These are phyloP conservation scores for Lytechinus pictus DNA, from an alignment of 35 echinoderm and acorn worm genomes.

Conservation along the genomic window DNA sequence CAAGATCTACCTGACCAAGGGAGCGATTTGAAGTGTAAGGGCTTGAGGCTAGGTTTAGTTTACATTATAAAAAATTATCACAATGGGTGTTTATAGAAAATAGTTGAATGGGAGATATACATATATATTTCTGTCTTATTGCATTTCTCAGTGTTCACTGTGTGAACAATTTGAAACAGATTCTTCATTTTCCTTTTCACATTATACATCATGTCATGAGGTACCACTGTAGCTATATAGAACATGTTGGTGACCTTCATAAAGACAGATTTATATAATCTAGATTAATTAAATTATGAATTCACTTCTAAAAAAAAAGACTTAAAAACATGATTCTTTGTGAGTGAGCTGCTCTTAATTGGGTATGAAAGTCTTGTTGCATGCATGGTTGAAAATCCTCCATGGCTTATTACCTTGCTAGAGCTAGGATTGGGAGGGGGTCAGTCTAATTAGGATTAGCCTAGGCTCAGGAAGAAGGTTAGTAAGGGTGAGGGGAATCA, in stretches of 20 bases:
- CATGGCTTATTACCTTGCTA: not conserved
- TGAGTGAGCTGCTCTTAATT: not conserved
- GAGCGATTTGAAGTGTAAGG: not conserved
- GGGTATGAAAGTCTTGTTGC: not conserved
- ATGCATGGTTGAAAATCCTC: not conserved
- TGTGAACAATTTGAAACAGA: not conserved
- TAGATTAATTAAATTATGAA: not conserved
- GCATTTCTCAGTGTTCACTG: not conserved
- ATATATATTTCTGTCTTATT: not conserved
- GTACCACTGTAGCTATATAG: not conserved
- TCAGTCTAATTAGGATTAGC: constrained; percentile 38
- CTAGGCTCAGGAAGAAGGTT: not conserved
- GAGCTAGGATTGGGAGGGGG: not conserved
- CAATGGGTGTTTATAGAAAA: not conserved
- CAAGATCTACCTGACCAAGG: not conserved
- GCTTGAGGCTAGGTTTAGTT: not conserved
- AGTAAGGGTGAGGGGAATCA: not conserved
- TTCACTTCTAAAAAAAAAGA: no score
- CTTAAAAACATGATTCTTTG: not conserved
- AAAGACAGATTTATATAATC: not conserved
- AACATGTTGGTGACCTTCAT: not conserved
- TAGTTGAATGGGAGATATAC: not conserved
- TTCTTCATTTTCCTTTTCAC: not conserved
- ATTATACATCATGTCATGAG: not conserved
- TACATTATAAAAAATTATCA: not conserved